Evolutionary conservation across 2,113 vertebrate genomes (phyloP).

Genomic region (Benthochromis sp.): DNA sequence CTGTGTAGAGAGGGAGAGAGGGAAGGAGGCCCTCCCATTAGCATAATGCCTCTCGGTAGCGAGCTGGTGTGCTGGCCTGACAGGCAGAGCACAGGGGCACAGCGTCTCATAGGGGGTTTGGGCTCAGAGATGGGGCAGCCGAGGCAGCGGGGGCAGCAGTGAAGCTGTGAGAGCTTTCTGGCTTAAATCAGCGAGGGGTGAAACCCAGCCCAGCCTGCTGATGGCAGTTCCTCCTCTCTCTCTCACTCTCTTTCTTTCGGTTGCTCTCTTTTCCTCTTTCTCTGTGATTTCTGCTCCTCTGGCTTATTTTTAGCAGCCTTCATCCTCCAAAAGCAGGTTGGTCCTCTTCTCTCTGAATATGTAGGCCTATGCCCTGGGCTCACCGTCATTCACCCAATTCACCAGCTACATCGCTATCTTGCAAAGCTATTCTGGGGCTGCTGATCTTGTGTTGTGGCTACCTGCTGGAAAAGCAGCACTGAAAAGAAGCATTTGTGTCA

Average conservation of each 20-base stretch:
- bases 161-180: conserved; percentile 56
- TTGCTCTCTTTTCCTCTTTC: not conserved
- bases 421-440: conserved; percentile 46
- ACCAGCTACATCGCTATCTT: conserved; percentile 18
- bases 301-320: conserved; percentile 67
- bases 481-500: conserved; percentile 4
- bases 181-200: conserved; percentile 62
- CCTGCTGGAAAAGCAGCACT: conserved; percentile 7
- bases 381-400: conserved; percentile 42
- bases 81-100: conserved; percentile 63
- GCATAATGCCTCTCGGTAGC: conserved; percentile 99
- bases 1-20: conserved; percentile 72
- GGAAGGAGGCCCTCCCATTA: conserved; percentile 76
- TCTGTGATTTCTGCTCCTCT: conserved; percentile 45
- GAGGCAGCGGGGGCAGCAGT: conserved; percentile 65
- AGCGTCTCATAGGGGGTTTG: conserved; percentile 53
- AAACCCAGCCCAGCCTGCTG: conserved; percentile 50
- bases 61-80: conserved; percentile 73
- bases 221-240: conserved; percentile 53
- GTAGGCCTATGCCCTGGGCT: conserved; percentile 65
- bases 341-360: conserved; percentile 61
- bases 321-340: conserved; percentile 63
- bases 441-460: conserved; percentile 36
- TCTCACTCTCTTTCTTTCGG: not conserved
- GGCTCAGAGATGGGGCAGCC: conserved; percentile 49